Evolutionary conservation across 1,140 invertebrate genomes (phyloP).

Genomic region (Pseudomyrmex cubaensis): DNA sequence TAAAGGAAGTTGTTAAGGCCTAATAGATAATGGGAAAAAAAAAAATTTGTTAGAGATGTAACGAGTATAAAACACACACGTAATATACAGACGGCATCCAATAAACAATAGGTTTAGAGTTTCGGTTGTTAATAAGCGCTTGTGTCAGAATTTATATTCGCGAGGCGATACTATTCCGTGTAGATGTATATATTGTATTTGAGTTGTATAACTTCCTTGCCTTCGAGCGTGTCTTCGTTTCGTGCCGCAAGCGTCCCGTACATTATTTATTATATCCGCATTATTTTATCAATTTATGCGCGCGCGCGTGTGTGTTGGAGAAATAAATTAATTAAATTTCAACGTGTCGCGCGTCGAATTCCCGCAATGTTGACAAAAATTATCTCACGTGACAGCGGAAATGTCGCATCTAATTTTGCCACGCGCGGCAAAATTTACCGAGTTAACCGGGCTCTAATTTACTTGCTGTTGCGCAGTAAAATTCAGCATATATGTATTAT

Average conservation of each 20-base stretch:
- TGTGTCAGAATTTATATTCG: conserved; percentile 77
- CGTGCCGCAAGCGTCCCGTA: too few relatives aligned
- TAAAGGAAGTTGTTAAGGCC: conserved; percentile 80
- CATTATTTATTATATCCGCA: background rate
- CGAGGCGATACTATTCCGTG: conserved; percentile 73
- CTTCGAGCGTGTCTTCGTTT: conserved; percentile 65
- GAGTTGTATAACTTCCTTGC: conserved; percentile 70
- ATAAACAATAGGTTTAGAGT: conserved; percentile 30
- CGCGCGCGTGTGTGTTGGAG: background rate
- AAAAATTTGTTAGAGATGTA: conserved; percentile 66
- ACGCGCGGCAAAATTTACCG: conserved; percentile 7
- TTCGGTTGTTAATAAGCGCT: conserved; percentile 74
- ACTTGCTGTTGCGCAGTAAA: background rate
- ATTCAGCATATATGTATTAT: conserved; percentile 12
- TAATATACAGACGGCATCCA: conserved; percentile 16
- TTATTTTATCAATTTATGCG: background rate
- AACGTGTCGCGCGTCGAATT: background rate
- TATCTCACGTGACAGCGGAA: background rate
- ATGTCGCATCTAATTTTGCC: conserved; percentile 33
- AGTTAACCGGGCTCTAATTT: conserved; percentile 13
- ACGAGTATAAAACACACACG: conserved; percentile 36
- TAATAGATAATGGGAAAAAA: conserved; percentile 75
- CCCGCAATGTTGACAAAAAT: conserved; percentile 4
- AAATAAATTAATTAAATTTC: conserved; percentile 16
- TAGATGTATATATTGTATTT: conserved; percentile 66